Base-by-base conservation (phyloP, 1,140 invertebrate species). In the Metopolophium dirhodum region DNA sequence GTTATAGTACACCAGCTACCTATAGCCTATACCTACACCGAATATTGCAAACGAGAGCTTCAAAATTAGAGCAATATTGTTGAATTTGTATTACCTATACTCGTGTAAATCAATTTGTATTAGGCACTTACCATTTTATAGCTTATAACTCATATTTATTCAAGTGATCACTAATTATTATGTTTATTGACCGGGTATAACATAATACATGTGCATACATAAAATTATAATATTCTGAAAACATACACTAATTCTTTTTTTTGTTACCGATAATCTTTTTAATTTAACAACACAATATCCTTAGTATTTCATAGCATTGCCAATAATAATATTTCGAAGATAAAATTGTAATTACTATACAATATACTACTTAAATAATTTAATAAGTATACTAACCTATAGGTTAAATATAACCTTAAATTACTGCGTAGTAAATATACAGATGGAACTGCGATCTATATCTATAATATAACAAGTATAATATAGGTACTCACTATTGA, bases 41-140 rank as follows among this genome's bases (percentile, higher is more conserved):
- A 37, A 83, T 37, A 37, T 83, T 83, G 22, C 7, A 23, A 20
- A 22, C 35, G 35, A 35, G 7, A 83, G 35, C 20, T 77, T 35
- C n/a, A n/a, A 77, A 77, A 77, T 77, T 77, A 77, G 61, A 77
- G 30, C 30, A 77, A 77, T 77, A 77, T 77, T n/a, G 61, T n/a
- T n/a, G n/a, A n/a, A 77, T 77, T 77, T 77, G n/a, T 77, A 77
- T 77, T 77, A 77, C 30, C 14, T 77, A 41, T 41, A 35, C 61
- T n/a, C 6, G n/a, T n/a, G 14, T 77, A 77, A 77, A n/a, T 77
- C 14, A 14, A 77, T 77, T 77, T 35, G n/a, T n/a, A n/a, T 68
- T 68, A 68, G 30, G 14, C 18, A 68, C 11, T 30, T n/a, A 77
- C 4, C 61, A 30, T 30, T 3, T 14, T 68, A 68, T 0, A 77